These are phyloP conservation scores for Poeciliopsis gracilis DNA, from an alignment of 2,797 vertebrate genomes.

Conservation along the genomic window DNA sequence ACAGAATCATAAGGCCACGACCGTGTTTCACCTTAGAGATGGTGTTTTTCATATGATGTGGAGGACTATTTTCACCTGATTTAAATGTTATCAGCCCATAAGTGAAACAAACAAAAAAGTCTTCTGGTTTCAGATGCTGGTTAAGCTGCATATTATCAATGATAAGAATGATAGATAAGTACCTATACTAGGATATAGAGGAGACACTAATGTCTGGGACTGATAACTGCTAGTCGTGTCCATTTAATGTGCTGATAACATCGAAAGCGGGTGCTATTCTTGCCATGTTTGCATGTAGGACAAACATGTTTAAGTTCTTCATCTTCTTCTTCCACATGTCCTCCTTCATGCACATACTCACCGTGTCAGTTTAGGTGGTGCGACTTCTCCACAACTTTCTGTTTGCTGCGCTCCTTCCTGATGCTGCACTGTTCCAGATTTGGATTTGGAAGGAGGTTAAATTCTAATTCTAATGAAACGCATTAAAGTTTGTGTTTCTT, in stretches of 20 bases:
- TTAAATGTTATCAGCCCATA: too few relatives aligned
- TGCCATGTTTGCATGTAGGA: background rate
- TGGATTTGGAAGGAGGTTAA: background rate
- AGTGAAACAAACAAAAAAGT: too few relatives aligned
- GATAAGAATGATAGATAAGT: too few relatives aligned
- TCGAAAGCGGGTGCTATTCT: too few relatives aligned
- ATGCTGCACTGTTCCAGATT: background rate
- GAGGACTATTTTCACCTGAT: background rate
- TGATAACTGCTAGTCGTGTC: too few relatives aligned
- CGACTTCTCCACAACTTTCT: background rate
- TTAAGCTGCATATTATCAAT: too few relatives aligned
- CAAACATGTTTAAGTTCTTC: background rate
- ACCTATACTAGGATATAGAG: too few relatives aligned
- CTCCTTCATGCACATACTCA: background rate
- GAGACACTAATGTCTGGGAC: too few relatives aligned
- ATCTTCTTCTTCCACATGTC: background rate
- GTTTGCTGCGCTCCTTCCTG: background rate
- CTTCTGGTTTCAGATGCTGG: too few relatives aligned
- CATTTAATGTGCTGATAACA: too few relatives aligned
- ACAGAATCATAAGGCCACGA: background rate
- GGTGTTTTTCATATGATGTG: background rate
- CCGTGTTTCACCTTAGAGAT: background rate
- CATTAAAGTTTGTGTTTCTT: background rate
- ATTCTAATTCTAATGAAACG: background rate
- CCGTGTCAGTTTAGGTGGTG: too few relatives aligned